A percentile compares a stretch with the other conserved stretches of the same genome.
phyloP scores from a whole-genome alignment of 2,888 invertebrate species.

The Beris chalybata region DNA sequence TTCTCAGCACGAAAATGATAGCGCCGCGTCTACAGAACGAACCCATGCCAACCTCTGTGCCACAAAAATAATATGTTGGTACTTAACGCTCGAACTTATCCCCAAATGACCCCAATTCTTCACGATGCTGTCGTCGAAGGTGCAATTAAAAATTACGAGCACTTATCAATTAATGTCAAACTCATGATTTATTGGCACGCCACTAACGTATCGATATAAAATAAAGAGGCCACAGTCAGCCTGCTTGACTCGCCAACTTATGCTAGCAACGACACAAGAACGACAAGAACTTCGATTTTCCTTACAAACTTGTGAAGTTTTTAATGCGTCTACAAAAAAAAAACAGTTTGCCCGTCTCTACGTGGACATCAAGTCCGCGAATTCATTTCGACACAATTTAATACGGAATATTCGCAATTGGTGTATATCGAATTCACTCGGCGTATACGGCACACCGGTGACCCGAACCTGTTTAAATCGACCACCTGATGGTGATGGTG shows the following conservation, averaged over 20 bases:
- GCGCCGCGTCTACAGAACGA: no score
- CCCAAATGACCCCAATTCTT: slow-evolving; percentile 10
- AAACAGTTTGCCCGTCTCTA: slow-evolving; percentile 9
- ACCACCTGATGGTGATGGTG: slow-evolving; percentile 33
- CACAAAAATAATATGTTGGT: no score
- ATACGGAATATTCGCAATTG: slow-evolving; percentile 21
- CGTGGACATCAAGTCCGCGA: slow-evolving; percentile 7
- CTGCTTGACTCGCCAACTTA: neutral
- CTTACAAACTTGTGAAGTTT: slow-evolving; percentile 32
- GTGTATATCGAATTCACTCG: neutral
- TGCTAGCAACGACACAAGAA: neutral
- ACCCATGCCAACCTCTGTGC: no score
- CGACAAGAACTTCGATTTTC: slow-evolving; percentile 26
- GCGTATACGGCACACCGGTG: slow-evolving; percentile 13
- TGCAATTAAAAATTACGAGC: slow-evolving; percentile 35
- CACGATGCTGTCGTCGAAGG: slow-evolving; percentile 18
- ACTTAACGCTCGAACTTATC: neutral
- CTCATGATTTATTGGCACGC: slow-evolving; percentile 31
- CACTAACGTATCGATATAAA: slow-evolving; percentile 18
- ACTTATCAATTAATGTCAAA: slow-evolving; percentile 36
- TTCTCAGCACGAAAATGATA: no score
- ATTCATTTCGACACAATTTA: slow-evolving; percentile 25
- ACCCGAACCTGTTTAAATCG: slow-evolving; percentile 33
- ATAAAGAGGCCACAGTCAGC: neutral
- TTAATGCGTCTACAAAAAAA: slow-evolving; percentile 32